Conservation (phyloP, 1,140 invertebrate species). For the Meteorus sp. region DNA sequence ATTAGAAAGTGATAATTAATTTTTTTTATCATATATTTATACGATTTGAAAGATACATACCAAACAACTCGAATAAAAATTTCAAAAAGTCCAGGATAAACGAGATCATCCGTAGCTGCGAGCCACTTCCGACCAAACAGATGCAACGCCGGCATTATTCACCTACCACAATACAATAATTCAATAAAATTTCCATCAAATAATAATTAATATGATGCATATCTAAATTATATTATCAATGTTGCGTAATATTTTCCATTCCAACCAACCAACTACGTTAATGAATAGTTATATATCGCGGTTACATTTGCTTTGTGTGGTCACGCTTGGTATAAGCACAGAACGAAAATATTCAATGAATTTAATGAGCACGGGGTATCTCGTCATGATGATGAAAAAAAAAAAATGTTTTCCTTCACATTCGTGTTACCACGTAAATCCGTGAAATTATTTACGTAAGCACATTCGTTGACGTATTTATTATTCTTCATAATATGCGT, state of each 20-base stretch:
- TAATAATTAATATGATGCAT: neutral
- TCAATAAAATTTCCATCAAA: neutral
- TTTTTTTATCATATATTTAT: too few relatives aligned
- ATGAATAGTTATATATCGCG: neutral
- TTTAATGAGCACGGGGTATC: neutral
- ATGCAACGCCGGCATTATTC: slow-evolving; percentile 72
- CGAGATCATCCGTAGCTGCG: slow-evolving; percentile 75
- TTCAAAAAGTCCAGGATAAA: slow-evolving; percentile 78
- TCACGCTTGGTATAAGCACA: neutral
- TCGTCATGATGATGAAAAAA: neutral
- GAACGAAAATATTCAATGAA: neutral
- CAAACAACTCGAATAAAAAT: slow-evolving; percentile 71
- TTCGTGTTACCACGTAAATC: too few relatives aligned
- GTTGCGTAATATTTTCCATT: neutral
- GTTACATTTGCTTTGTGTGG: neutral
- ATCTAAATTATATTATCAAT: too few relatives aligned
- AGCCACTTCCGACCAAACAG: slow-evolving; percentile 79
- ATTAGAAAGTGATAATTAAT: neutral
- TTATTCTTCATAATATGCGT: neutral
- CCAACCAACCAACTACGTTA: too few relatives aligned
- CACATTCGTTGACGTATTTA: neutral
- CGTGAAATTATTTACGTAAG: neutral
- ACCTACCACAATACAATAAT: slow-evolving; percentile 24
- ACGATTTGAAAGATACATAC: too few relatives aligned
- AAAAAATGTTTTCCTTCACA: too few relatives aligned